Evolutionary conservation across 1,140 invertebrate genomes (phyloP).

Genomic region (Camponotus pennsylvanicus): DNA sequence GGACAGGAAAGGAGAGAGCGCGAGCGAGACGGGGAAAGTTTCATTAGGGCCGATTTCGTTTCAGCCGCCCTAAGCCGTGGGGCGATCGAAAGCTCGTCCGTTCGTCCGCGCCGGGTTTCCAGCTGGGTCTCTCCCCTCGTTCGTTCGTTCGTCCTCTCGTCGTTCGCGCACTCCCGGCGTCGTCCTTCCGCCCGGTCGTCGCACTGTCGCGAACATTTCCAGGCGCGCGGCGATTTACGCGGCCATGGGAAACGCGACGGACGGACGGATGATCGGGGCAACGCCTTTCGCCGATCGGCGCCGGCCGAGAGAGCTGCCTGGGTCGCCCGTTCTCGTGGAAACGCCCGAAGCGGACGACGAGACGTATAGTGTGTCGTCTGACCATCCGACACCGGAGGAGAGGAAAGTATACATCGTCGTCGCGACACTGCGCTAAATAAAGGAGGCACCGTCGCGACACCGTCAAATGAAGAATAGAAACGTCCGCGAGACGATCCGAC

Average conservation of each 20-base stretch:
- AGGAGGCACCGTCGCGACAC: slow-evolving; percentile 19
- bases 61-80: slow-evolving; percentile 39
- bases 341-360: slow-evolving; percentile 41
- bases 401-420: background rate
- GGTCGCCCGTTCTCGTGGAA: slow-evolving; percentile 50
- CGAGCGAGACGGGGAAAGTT: slow-evolving; percentile 56
- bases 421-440: background rate
- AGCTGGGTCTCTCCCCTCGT: slow-evolving; percentile 59
- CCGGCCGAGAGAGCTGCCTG: slow-evolving; percentile 36
- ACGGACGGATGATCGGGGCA: slow-evolving; percentile 58
- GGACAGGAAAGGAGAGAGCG: background rate
- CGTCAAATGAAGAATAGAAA: slow-evolving; percentile 1
- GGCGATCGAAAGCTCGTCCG: slow-evolving; percentile 53
- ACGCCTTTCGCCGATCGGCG: slow-evolving; percentile 55
- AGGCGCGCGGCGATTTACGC: slow-evolving; percentile 53
- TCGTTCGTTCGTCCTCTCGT: slow-evolving; percentile 39
- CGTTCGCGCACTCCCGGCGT: slow-evolving; percentile 9
- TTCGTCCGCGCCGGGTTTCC: slow-evolving; percentile 63
- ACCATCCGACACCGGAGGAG: background rate
- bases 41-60: slow-evolving; percentile 72
- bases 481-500: background rate
- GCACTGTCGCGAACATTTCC: slow-evolving; percentile 52
- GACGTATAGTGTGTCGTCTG: slow-evolving; percentile 44
- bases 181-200: slow-evolving; percentile 51
- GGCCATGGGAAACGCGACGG: slow-evolving; percentile 58